Conservation (phyloP, 2,113 vertebrate genomes). For the Xiphophorus hellerii region DNA sequence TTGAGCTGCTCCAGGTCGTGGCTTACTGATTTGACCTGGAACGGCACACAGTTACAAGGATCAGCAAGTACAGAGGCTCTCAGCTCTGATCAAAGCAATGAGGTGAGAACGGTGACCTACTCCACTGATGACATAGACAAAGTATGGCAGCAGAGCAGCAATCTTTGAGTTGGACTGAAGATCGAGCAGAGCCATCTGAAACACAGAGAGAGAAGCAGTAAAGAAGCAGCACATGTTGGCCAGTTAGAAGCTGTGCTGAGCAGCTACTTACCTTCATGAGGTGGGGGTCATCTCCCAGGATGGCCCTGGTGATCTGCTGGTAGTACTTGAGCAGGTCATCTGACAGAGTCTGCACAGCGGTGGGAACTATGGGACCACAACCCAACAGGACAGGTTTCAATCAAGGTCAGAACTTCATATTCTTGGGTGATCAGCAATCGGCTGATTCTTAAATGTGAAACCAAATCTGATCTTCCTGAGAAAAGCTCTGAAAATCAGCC, state of each 20-base stretch:
- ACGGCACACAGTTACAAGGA: not conserved
- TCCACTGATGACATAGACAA: slow-evolving; percentile 94
- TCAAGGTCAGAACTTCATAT: no score
- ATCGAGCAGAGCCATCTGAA: slow-evolving; percentile 89
- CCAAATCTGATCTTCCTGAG: no score
- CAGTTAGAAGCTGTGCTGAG: not conserved
- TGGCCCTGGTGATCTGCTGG: slow-evolving; percentile 90
- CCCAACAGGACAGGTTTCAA: not conserved
- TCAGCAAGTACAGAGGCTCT: not conserved
- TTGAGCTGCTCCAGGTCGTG: slow-evolving; percentile 92
- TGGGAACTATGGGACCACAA: slow-evolving; percentile 79
- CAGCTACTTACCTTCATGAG: slow-evolving; percentile 87
- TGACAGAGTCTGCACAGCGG: slow-evolving; percentile 86
- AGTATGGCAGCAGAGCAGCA: slow-evolving; percentile 90
- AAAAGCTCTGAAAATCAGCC: no score
- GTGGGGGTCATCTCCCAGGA: slow-evolving; percentile 90
- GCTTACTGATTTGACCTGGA: slow-evolving; percentile 92
- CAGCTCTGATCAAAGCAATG: not conserved
- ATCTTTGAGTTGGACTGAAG: slow-evolving; percentile 94
- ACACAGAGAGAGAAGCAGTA: not conserved
- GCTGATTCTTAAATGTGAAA: no score
- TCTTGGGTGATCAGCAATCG: no score
- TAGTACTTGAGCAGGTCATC: slow-evolving; percentile 94
- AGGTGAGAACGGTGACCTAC: slow-evolving; percentile 61
- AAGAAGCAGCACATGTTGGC: rapidly evolving